These are phyloP conservation scores for Alca torda DNA, from an alignment of 2,797 vertebrate genomes.

Conservation along the genomic window DNA sequence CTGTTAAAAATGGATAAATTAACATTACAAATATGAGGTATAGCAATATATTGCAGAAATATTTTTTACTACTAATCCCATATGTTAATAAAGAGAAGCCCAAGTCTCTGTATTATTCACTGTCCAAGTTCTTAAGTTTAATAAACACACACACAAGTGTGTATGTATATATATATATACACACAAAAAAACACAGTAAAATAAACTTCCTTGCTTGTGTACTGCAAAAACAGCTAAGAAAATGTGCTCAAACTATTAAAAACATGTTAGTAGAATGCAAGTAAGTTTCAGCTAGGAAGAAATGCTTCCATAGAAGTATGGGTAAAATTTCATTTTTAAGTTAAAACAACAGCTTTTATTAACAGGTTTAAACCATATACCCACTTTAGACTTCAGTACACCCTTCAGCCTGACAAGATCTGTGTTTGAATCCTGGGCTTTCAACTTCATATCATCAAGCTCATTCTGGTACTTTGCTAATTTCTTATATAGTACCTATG, in stretches of 20 bases:
- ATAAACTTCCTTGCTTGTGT: neutral
- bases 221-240: neutral
- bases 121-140: neutral
- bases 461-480: slow-evolving; percentile 71
- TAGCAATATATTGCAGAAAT: neutral
- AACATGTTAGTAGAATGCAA: neutral
- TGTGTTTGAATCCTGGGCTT: slow-evolving; percentile 72
- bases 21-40: neutral
- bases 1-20: neutral
- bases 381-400: slow-evolving; percentile 75
- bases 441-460: slow-evolving; percentile 72
- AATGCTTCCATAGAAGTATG: neutral
- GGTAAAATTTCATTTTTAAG: neutral
- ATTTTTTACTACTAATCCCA: neutral
- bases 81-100: neutral
- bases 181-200: neutral
- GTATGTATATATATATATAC: too few species aligned
- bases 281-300: neutral
- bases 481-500: slow-evolving; percentile 73
- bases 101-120: neutral
- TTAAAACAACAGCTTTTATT: neutral
- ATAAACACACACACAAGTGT: neutral
- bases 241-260: neutral
- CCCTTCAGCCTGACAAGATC: slow-evolving; percentile 74
- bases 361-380: neutral